Percentiles rank a stretch among this genome's conserved stretches.
phyloP scores from a whole-genome alignment of 2,113 vertebrate species.

The Sturnira hondurensis region DNA sequence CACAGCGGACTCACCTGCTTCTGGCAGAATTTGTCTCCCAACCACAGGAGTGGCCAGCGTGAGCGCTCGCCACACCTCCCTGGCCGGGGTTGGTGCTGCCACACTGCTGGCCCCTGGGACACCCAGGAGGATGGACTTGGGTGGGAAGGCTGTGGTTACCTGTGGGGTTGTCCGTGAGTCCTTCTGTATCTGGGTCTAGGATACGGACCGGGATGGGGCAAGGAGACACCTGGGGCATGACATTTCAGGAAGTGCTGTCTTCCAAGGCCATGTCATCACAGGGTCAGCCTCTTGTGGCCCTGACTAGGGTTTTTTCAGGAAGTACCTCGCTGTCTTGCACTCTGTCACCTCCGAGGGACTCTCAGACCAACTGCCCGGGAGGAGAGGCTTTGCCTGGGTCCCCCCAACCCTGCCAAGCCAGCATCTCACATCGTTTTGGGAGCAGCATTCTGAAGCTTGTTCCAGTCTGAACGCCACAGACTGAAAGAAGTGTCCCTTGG shows the following conservation, averaged over 20 bases:
- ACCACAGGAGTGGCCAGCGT: background rate
- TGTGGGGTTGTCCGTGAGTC: rapidly evolving
- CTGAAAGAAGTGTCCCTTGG: rapidly evolving
- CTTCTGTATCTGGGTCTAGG: rapidly evolving
- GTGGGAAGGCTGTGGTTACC: too few relatives aligned
- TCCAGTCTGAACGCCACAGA: background rate
- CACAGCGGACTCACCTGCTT: background rate
- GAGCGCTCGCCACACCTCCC: background rate
- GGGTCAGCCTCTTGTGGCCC: background rate
- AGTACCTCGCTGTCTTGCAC: background rate
- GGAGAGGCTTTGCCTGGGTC: background rate
- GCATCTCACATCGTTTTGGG: background rate
- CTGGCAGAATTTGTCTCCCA: background rate
- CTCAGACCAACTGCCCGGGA: background rate
- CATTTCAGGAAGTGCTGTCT: rapidly evolving
- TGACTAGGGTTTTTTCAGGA: background rate
- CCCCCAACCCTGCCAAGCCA: background rate
- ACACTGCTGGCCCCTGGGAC: too few relatives aligned
- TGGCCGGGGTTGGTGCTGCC: background rate
- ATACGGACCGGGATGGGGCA: background rate
- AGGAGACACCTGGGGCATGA: background rate
- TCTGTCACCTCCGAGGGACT: too few relatives aligned
- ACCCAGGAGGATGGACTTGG: background rate
- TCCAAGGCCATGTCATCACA: background rate
- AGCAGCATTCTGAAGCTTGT: rapidly evolving